phyloP scores from a whole-genome alignment of 2,797 vertebrate genomes.

The Mormyrus hasselquistii region DNA sequence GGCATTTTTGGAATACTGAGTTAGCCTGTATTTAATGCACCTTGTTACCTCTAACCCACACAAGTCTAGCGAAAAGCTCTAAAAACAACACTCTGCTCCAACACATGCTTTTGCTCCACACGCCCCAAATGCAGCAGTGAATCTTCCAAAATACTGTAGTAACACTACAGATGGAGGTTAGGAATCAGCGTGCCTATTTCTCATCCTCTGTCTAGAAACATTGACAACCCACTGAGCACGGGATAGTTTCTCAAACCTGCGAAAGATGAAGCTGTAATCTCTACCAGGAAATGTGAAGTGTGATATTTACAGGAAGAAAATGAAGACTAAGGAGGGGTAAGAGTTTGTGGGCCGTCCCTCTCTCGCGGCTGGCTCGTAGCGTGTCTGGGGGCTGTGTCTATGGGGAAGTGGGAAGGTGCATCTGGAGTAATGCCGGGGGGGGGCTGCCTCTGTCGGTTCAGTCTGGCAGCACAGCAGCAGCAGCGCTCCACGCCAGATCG shows the following conservation, averaged over 20 bases:
- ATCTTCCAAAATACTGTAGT: conserved; percentile 62
- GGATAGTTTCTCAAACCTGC: conserved; percentile 21
- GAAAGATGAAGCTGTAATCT: conserved; percentile 28
- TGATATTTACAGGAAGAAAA: background rate
- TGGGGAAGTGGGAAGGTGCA: conserved; percentile 49
- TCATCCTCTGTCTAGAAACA: conserved; percentile 39
- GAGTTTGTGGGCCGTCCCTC: conserved; percentile 22
- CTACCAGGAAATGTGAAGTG: conserved; percentile 8
- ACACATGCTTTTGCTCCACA: conserved; percentile 27
- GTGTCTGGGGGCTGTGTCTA: conserved; percentile 34
- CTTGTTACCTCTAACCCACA: background rate
- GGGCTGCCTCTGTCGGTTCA: conserved; percentile 20
- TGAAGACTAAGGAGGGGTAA: conserved; percentile 25
- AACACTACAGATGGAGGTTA: conserved; percentile 49
- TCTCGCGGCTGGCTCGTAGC: conserved; percentile 8
- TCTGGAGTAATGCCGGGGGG: conserved; percentile 51
- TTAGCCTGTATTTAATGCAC: background rate
- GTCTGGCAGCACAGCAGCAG: conserved; percentile 23
- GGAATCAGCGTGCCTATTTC: conserved; percentile 49
- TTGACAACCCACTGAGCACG: conserved; percentile 29
- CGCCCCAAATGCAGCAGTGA: conserved; percentile 50
- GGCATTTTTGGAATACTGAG: background rate
- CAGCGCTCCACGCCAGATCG: conserved; percentile 8
- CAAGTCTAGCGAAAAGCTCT: background rate
- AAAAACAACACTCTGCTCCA: background rate